Percentiles rank a stretch among this genome's conserved stretches.
These are phyloP conservation scores for Lycophotia porphyrea DNA, from an alignment of 2,888 invertebrate species.

Conservation along the genomic window DNA sequence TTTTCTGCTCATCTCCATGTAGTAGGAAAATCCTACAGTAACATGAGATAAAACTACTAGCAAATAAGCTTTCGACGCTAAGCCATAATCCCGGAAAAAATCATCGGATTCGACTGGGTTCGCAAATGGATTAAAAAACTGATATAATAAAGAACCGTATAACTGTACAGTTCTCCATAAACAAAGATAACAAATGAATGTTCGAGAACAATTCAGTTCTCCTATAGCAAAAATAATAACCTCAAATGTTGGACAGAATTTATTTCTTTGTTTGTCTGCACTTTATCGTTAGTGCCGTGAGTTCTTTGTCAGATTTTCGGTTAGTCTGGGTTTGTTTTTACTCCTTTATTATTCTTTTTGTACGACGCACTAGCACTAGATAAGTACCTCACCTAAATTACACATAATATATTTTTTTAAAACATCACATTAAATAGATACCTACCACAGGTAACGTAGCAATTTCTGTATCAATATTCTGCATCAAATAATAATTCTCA, in stretches of 20 bases:
- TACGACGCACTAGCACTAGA: background rate
- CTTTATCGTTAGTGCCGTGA: constrained; percentile 51
- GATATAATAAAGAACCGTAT: constrained; percentile 28
- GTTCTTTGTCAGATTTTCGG: constrained; percentile 40
- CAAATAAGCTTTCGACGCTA: constrained; percentile 15
- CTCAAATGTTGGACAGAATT: constrained; percentile 43
- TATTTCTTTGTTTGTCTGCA: constrained; percentile 67
- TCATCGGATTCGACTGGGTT: constrained; percentile 25
- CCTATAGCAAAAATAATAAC: constrained; percentile 54
- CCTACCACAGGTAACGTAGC: background rate
- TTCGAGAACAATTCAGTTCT: constrained; percentile 50
- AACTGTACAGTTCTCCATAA: constrained; percentile 44
- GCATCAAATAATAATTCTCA: constrained; percentile 27
- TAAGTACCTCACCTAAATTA: background rate
- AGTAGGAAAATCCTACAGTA: background rate
- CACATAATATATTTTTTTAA: background rate
- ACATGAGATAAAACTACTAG: constrained; percentile 24
- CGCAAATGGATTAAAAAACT: constrained; percentile 54
- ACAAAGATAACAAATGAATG: constrained; percentile 54
- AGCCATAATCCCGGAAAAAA: constrained; percentile 41
- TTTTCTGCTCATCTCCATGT: constrained; percentile 9
- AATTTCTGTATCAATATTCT: background rate
- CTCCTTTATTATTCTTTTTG: constrained; percentile 12
- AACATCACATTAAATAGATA: background rate
- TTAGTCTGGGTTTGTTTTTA: constrained; percentile 24